Base-by-base conservation (phyloP, 2,113 vertebrate species). In the Labrus mixtus region DNA sequence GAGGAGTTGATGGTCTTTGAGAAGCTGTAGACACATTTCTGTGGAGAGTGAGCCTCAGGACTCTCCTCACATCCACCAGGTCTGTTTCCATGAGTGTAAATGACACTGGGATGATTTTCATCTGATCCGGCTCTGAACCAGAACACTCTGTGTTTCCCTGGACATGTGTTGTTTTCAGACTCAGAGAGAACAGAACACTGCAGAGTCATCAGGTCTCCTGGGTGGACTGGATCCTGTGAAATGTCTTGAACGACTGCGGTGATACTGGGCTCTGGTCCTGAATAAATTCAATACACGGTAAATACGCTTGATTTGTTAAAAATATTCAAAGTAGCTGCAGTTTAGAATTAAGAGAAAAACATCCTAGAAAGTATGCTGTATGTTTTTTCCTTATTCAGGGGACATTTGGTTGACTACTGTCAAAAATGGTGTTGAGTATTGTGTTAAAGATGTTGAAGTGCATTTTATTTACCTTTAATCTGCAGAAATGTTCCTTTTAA, bases 41-140 rank as follows among this genome's bases (percentile, higher is more conserved):
- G 48, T 9, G 13, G 17, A 51, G 48, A 51, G 8, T 8, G 48
- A 51, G 17, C 7, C 19, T 51, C 48, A 51, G 19, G 19, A n/a
- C 50, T 39, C 8, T 25, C 23, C 8, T 51, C 48, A 20, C 58
- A 23, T 22, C 46, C 25, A 16, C 65, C 9, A 45, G 11, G 60
- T 0, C 22, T 73, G 19, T 19, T 2, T 0, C 25, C 39, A 1
- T 48, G 43, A 56, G 68, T 81, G 73, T 87, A 84, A 69, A 92
- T 41, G 20, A 69, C 0, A 3, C 58, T 41, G 29, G 77, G 60
- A 10, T 54, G 1, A 1, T 22, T 13, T 51, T 37, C 17, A 59
- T 43, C 68, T 66, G 78, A 65, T 68, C 19, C 61, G 45, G 73
- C 43, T 87, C 66, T 85, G 37, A 85, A 87, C 89, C 84, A 90